A percentile compares a stretch with the other conserved stretches of the same genome.
These are phyloP conservation scores for Diaperis boleti DNA, from an alignment of 2,888 invertebrate species.

Conservation along the genomic window DNA sequence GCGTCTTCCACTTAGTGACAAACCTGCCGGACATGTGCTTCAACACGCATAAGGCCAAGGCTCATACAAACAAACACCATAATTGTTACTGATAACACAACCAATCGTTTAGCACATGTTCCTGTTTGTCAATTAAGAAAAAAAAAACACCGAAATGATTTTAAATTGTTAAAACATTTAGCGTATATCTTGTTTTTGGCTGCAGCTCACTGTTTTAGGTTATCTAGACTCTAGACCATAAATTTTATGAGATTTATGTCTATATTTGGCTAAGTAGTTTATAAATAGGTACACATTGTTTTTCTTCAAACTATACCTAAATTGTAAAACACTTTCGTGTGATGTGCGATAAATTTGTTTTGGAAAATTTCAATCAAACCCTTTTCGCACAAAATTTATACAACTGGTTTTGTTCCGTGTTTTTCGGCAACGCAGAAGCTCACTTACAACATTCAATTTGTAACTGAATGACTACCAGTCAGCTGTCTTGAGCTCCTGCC, in stretches of 20 bases:
- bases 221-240: slow-evolving; percentile 29
- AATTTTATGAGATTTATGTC: slow-evolving; percentile 36
- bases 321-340: slow-evolving; percentile 22
- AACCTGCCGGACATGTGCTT: slow-evolving; percentile 10
- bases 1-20: too few species aligned
- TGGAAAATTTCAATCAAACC: slow-evolving; percentile 22
- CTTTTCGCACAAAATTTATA: slow-evolving; percentile 3
- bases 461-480: slow-evolving; percentile 4
- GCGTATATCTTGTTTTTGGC: slow-evolving; percentile 11
- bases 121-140: slow-evolving; percentile 10
- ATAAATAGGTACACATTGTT: slow-evolving; percentile 32
- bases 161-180: slow-evolving; percentile 12
- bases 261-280: slow-evolving; percentile 35
- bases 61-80: slow-evolving; percentile 19
- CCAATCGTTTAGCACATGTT: slow-evolving; percentile 2
- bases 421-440: slow-evolving; percentile 2
- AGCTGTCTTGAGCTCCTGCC: slow-evolving; percentile 1
- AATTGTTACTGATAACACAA: slow-evolving; percentile 19
- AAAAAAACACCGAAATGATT: neutral
- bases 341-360: slow-evolving; percentile 24
- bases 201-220: slow-evolving; percentile 26
- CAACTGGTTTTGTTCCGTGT: neutral
- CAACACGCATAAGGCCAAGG: slow-evolving; percentile 24
- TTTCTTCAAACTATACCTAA: slow-evolving; percentile 12
- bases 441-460: slow-evolving; percentile 4